phyloP scores from a whole-genome alignment of 2,797 vertebrate species.

The Schizopygopsis malacanthus region DNA sequence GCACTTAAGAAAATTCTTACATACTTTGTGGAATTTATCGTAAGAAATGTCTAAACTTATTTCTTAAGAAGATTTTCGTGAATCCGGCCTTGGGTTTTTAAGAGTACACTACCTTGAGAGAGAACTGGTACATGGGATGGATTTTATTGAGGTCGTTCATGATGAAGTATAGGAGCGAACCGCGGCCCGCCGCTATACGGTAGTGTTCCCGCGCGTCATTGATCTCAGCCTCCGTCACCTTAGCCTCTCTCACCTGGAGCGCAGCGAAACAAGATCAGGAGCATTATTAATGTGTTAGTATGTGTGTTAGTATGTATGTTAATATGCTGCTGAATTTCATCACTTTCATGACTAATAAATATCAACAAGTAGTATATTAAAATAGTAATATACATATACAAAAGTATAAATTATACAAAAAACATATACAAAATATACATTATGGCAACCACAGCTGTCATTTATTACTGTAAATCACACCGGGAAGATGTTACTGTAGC shows the following conservation, averaged over 20 bases:
- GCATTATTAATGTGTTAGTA: not conserved
- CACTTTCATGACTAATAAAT: not conserved
- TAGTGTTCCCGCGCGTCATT: constrained; percentile 94
- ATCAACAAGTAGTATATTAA: not conserved
- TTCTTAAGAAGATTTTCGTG: no score
- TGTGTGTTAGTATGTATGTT: constrained; percentile 1
- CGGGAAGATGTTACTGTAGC: not conserved
- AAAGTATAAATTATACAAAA: no score
- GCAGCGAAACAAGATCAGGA: constrained; percentile 26
- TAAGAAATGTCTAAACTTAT: no score
- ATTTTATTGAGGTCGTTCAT: constrained; percentile 92
- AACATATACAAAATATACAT: no score
- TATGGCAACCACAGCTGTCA: not conserved
- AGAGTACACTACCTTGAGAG: constrained; percentile 86
- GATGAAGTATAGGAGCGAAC: constrained; percentile 94
- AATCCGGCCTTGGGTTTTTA: not conserved
- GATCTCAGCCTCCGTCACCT: constrained; percentile 89
- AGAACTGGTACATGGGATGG: constrained; percentile 99
- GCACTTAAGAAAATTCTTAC: no score
- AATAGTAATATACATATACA: no score
- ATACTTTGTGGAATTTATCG: no score
- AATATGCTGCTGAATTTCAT: not conserved
- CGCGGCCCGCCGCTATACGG: constrained; percentile 83
- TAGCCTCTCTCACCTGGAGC: constrained; percentile 88
- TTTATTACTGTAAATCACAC: not conserved